These are phyloP conservation scores for Gadus macrocephalus DNA, from an alignment of 2,113 vertebrate genomes.

Conservation along the genomic window DNA sequence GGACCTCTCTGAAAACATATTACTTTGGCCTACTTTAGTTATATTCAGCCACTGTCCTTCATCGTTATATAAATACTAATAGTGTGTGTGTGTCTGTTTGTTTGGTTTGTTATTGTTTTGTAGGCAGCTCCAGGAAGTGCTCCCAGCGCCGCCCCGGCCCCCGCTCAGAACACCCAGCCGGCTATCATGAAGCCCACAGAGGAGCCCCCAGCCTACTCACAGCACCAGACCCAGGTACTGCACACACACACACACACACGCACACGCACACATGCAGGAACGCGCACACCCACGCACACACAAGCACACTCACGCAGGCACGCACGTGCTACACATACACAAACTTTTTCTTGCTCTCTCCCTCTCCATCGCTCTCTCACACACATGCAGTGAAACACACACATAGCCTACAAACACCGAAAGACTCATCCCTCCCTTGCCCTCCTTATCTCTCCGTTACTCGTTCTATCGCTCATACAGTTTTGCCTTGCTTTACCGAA, in stretches of 20 bases:
- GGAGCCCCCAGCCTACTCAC: conserved; percentile 89
- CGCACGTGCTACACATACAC: too few species aligned
- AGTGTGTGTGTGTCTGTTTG: conserved; percentile 7
- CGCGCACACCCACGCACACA: background rate
- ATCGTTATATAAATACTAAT: conserved; percentile 21
- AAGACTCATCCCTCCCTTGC: too few species aligned
- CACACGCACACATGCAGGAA: background rate
- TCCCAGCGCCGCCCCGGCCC: conserved; percentile 81
- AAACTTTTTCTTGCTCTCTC: too few species aligned
- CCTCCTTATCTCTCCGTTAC: too few species aligned
- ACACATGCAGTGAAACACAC: too few species aligned
- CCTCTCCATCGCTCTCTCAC: too few species aligned
- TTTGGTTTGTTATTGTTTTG: conserved; percentile 16
- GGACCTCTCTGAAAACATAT: conserved; percentile 40
- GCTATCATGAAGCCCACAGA: conserved; percentile 99
- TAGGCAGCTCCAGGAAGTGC: conserved; percentile 84
- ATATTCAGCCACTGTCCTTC: conserved; percentile 15
- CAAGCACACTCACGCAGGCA: too few species aligned
- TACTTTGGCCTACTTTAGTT: conserved; percentile 40
- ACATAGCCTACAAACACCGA: too few species aligned
- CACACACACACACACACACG: background rate
- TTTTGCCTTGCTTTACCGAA: background rate
- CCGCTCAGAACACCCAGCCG: conserved; percentile 87
- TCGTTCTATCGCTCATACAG: background rate
- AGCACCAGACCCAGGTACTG: conserved; percentile 74